Percentiles rank a stretch among this genome's conserved stretches.
These are phyloP conservation scores for Bombus difficillimus DNA, from an alignment of 1,140 invertebrate genomes.

Conservation along the genomic window DNA sequence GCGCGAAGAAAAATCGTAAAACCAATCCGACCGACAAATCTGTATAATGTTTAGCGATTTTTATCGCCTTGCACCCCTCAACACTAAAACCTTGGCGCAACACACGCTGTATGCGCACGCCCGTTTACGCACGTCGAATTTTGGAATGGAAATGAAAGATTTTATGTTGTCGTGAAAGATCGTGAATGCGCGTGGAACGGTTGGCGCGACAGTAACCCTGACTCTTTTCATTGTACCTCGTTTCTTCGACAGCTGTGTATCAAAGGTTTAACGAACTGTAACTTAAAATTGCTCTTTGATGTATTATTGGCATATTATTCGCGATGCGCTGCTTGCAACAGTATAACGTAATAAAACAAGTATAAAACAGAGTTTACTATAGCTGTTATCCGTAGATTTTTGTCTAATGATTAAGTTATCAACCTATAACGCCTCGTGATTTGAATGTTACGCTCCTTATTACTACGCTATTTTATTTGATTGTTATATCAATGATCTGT, in stretches of 20 bases:
- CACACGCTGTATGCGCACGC: not conserved
- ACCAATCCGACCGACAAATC: slow-evolving; percentile 80
- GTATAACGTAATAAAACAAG: too few relatives aligned
- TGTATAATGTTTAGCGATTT: slow-evolving; percentile 80
- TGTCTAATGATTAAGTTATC: too few relatives aligned
- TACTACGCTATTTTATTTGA: too few relatives aligned
- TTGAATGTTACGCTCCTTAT: too few relatives aligned
- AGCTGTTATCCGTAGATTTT: too few relatives aligned
- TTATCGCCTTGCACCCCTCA: slow-evolving; percentile 70
- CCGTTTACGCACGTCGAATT: slow-evolving; percentile 61
- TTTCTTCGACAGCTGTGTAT: slow-evolving; percentile 49
- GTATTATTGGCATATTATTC: not conserved
- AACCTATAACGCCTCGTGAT: too few relatives aligned
- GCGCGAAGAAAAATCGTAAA: slow-evolving; percentile 79
- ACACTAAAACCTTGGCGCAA: slow-evolving; percentile 50
- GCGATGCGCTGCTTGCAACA: too few relatives aligned
- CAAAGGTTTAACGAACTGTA: slow-evolving; percentile 42
- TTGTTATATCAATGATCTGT: too few relatives aligned
- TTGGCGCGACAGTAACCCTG: slow-evolving; percentile 24
- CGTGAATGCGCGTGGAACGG: slow-evolving; percentile 24
- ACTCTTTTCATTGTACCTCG: slow-evolving; percentile 16
- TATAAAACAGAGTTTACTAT: too few relatives aligned
- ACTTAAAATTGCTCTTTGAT: not conserved
- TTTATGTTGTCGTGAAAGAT: slow-evolving; percentile 64
- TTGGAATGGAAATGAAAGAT: slow-evolving; percentile 70